phyloP scores from a whole-genome alignment of 37 sponge, comb jelly and placozoan species.

The Trichoplax adhaerens region DNA sequence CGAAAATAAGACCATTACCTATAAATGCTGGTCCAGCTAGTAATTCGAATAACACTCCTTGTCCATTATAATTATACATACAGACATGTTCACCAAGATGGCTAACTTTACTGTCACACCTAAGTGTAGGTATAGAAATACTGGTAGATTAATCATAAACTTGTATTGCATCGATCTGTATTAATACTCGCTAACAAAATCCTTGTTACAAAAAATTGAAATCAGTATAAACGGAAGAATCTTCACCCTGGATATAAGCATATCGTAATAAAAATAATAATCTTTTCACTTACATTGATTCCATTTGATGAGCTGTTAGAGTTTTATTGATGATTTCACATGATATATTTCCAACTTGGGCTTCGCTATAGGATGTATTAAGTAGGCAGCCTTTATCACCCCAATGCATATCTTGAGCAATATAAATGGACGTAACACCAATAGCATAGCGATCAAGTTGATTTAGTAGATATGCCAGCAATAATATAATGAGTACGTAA shows the following conservation, averaged over 20 bases:
- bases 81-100: constrained; percentile 1
- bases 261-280: not conserved
- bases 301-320: not conserved
- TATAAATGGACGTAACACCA: constrained; percentile 36
- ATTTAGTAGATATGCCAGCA: constrained; percentile 56
- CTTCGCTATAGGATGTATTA: not conserved
- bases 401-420: constrained; percentile 43
- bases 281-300: not conserved
- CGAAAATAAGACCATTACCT: not conserved
- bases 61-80: constrained; percentile 29
- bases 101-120: too few relatives aligned
- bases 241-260: not conserved
- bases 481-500: constrained; percentile 37
- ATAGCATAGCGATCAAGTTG: constrained; percentile 73
- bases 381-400: constrained; percentile 37
- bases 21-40: constrained; percentile 74
- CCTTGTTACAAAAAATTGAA: too few relatives aligned
- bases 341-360: not conserved
- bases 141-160: too few relatives aligned
- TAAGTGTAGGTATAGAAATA: too few relatives aligned
- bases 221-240: too few relatives aligned
- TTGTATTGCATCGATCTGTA: too few relatives aligned
- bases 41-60: constrained; percentile 47
- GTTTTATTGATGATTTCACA: not conserved
- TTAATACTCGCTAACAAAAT: too few relatives aligned